Evolutionary conservation across 2,797 vertebrate genomes (phyloP).

Genomic region (Otolemur crassicaudatus): DNA sequence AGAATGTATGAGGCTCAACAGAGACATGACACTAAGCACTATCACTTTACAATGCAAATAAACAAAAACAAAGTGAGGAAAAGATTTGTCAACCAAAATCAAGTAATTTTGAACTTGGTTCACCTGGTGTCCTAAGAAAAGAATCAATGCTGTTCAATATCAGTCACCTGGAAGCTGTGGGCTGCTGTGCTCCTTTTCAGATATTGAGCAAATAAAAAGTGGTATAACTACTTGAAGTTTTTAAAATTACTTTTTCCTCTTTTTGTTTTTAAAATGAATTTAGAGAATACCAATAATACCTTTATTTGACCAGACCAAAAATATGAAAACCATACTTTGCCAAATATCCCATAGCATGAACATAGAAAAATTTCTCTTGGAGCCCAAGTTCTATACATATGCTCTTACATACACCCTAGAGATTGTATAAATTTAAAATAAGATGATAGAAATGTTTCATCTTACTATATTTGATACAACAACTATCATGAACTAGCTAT

Average conservation of each 20-base stretch:
- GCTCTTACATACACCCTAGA: not conserved
- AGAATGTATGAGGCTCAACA: not conserved
- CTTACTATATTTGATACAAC: not conserved
- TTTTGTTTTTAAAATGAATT: conserved; percentile 24
- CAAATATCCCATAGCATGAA: not conserved
- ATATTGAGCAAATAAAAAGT: not conserved
- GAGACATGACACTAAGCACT: not conserved
- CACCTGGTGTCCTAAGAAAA: not conserved
- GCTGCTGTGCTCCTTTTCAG: not conserved
- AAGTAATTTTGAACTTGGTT: not conserved
- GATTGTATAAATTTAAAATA: conserved; percentile 3
- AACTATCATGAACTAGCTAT: not conserved
- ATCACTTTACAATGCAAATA: not conserved
- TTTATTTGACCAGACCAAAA: not conserved
- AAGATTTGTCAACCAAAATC: not conserved
- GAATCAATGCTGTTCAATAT: not conserved
- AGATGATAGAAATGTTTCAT: not conserved
- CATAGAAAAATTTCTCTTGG: not conserved
- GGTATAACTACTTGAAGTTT: not conserved
- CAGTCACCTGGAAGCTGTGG: not conserved
- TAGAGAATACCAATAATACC: not conserved
- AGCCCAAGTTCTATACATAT: not conserved
- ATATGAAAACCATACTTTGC: not conserved
- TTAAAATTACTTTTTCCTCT: not conserved
- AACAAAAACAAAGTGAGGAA: not conserved